Conservation (phyloP, 2,113 vertebrate species). For the Misgurnus mizolepis region DNA sequence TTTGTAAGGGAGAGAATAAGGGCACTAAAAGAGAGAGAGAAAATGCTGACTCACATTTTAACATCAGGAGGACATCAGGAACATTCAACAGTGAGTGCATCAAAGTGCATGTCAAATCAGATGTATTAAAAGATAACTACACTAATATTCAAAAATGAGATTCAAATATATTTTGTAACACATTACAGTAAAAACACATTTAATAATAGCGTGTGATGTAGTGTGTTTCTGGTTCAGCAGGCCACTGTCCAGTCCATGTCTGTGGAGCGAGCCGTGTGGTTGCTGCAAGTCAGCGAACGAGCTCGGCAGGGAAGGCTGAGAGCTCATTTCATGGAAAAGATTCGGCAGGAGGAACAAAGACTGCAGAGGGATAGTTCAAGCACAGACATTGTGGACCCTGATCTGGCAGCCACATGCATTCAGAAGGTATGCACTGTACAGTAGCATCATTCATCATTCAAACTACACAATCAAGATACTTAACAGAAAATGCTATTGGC, state of each 20-base stretch:
- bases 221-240: slow-evolving; percentile 54
- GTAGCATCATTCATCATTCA: not conserved
- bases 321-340: slow-evolving; percentile 76
- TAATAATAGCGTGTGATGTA: not conserved
- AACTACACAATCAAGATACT: not conserved
- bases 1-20: slow-evolving; percentile 81
- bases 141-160: too few species aligned
- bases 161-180: too few species aligned
- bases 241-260: slow-evolving; percentile 46
- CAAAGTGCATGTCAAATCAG: not conserved
- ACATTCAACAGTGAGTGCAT: slow-evolving; percentile 57
- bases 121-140: not conserved
- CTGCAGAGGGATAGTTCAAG: slow-evolving; percentile 33
- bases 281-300: slow-evolving; percentile 79
- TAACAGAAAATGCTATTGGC: not conserved
- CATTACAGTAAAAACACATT: too few species aligned
- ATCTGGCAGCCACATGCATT: slow-evolving; percentile 71
- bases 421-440: slow-evolving; percentile 75
- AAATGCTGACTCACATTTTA: slow-evolving; percentile 74
- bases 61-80: slow-evolving; percentile 53
- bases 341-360: slow-evolving; percentile 68
- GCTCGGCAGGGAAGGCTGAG: slow-evolving; percentile 79
- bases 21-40: slow-evolving; percentile 74
- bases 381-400: not conserved
- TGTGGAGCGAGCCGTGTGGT: slow-evolving; percentile 67